Base-by-base conservation (phyloP, 2,113 vertebrate genomes). In the Myotis davidii region DNA sequence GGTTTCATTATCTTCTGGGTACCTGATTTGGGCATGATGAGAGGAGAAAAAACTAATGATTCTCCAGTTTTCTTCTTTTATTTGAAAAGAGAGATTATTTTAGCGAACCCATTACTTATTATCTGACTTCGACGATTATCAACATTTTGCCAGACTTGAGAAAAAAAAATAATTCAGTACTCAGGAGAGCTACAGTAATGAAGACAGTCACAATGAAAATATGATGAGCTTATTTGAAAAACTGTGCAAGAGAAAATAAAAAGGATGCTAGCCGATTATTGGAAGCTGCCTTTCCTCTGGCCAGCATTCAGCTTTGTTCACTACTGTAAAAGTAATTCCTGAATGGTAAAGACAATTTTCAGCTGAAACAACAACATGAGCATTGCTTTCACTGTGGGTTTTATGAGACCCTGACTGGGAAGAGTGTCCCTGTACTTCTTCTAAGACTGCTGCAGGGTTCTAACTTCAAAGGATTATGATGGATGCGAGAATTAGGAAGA, bases 61-160 rank as follows among this genome's bases (percentile, higher is more conserved):
- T 88, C 83, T 84, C 48, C 14, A 89, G 29, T 78, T 86, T 82
- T 74, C 54, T 82, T 50, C 11, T 70, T 59, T 85, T 83, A 79
- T 81, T 96, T 78, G 70, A 79, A 95, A 81, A 82, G 34, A 81
- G 61, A 61, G 64, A 70, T 89, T 59, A 70, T 70, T 88, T 83
- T 21, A 90, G 32, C 32, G 23, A 94, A 86, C 4, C 54, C 39
- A 88, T 21, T 86, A 72, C 3, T 84, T 88, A 61, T 87, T n/a
- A 74, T 59, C 69, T 56, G 76, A n/a, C 27, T 54, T 73, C 6
- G 61, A 59, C 17, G 50, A 82, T 88, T 52, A 81, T 50, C 42
- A 79, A 69, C 79, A 37, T 92, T 92, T 83, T 79, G 54, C 21
- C 56, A 39, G 34, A 86, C 18, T 83, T 79, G 27, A 39, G 50